Evolutionary conservation across 2,888 invertebrate species (phyloP), one percentile per base, ranked within the genome.

Genomic region (Pyralis farinalis): DNA sequence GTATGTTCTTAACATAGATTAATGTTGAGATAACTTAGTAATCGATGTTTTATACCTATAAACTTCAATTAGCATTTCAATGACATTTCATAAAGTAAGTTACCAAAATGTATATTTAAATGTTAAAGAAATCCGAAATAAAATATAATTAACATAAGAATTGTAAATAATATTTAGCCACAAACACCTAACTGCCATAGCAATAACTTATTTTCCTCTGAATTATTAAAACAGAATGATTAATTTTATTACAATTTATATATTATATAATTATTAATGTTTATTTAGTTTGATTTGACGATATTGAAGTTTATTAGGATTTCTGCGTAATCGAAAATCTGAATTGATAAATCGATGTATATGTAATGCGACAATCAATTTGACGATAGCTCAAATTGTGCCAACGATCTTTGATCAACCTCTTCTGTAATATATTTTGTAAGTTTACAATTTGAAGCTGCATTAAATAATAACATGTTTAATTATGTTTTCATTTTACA

Each of bases 381-480:
- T 38, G 12, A 9, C 16, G 9, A 52, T 51, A 63, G 68, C 71
- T 77, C 75, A 74, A 66, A 46, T 44, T 65, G 71, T 77, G 80
- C 72, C 76, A 80, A 79, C 59, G 43, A 63, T 61, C 53, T 52
- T 58, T 51, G 55, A 67, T 63, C 56, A 51, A 61, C 53, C 63
- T 32, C 31, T 55, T 64, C 60, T 71, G 71, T 74, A 73, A 55
- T 58, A 75, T 73, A 77, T 78, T 82, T 80, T 81, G 67, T 79
- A 81, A 82, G 71, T 79, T 77, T 74, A 68, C 60, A 66, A 65
- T 74, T 47, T 72, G 69, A 71, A 71, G 67, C 67, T 68, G 63
- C 71, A 62, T 73, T 67, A 65, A 77, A 66, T 53, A 75, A 70
- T 76, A 72, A 78, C 75, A 69, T 63, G 68, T 72, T 83, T 81